A percentile compares a stretch with the other conserved stretches of the same genome.
Conservation (phyloP, 2,888 invertebrate genomes). For the Nomada flava region DNA sequence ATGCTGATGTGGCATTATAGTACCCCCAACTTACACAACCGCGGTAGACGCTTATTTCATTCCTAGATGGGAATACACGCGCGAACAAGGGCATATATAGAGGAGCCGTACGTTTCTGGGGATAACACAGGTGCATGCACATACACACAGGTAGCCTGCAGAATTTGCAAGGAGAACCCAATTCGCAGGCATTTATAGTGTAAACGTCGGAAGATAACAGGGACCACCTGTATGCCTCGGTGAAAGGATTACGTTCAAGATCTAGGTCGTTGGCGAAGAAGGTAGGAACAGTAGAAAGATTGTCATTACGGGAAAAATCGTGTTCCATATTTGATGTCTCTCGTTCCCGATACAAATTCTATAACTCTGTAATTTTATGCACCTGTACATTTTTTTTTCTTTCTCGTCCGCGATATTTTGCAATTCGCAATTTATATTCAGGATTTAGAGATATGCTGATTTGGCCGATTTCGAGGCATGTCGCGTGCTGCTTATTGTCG, state of each 20-base stretch:
- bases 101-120: not conserved
- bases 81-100: not conserved
- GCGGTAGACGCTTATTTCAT: conserved; percentile 16
- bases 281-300: not conserved
- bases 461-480: not conserved
- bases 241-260: conserved; percentile 53
- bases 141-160: not conserved
- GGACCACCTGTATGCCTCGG: conserved; percentile 15
- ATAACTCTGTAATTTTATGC: not conserved
- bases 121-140: not conserved
- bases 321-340: not conserved
- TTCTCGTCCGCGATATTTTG: not conserved
- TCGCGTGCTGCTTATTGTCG: not conserved
- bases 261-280: conserved; percentile 42
- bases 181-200: conserved; percentile 5
- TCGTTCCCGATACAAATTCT: not conserved
- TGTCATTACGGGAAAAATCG: not conserved
- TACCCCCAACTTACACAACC: conserved; percentile 29
- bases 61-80: not conserved
- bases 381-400: not conserved
- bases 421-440: not conserved
- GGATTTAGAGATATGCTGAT: not conserved
- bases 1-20: conserved; percentile 23
- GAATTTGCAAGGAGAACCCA: not conserved
- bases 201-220: not conserved